These are phyloP conservation scores for Thymelicus sylvestris DNA, from an alignment of 2,888 invertebrate genomes.

Conservation along the genomic window DNA sequence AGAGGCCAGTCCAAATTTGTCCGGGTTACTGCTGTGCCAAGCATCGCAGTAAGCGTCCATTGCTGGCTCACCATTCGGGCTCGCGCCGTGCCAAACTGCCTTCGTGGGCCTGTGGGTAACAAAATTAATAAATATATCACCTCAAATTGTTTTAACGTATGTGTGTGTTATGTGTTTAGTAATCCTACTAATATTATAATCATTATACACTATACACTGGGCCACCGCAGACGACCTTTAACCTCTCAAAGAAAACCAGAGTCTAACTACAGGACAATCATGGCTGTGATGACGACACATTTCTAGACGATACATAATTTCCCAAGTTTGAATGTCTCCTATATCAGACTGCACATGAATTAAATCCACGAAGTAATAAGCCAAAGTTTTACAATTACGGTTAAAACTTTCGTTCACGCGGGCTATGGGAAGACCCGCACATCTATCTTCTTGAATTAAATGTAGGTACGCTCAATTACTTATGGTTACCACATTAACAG, in stretches of 20 bases:
- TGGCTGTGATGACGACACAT: too few species aligned
- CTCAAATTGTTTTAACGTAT: too few species aligned
- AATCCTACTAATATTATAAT: too few species aligned
- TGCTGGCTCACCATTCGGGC: constrained; percentile 92
- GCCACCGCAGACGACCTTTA: too few species aligned
- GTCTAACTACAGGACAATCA: too few species aligned
- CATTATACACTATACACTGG: too few species aligned
- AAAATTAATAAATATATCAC: too few species aligned
- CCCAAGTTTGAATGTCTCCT: background rate
- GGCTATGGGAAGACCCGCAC: background rate
- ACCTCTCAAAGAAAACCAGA: too few species aligned
- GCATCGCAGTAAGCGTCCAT: constrained; percentile 96
- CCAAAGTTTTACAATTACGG: constrained; percentile 2
- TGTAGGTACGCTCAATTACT: background rate
- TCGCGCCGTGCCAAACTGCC: constrained; percentile 98
- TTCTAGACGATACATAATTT: background rate
- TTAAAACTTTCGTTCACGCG: constrained; percentile 6
- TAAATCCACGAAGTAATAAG: background rate
- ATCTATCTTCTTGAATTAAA: background rate
- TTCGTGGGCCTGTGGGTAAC: constrained; percentile 92
- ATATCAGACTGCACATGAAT: background rate
- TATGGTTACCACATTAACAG: background rate
- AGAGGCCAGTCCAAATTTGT: constrained; percentile 93
- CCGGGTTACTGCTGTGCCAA: constrained; percentile 93
- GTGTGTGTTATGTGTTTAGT: too few species aligned